Conservation (phyloP, 2,797 vertebrate species). For the Bryconaethiops microstoma region DNA sequence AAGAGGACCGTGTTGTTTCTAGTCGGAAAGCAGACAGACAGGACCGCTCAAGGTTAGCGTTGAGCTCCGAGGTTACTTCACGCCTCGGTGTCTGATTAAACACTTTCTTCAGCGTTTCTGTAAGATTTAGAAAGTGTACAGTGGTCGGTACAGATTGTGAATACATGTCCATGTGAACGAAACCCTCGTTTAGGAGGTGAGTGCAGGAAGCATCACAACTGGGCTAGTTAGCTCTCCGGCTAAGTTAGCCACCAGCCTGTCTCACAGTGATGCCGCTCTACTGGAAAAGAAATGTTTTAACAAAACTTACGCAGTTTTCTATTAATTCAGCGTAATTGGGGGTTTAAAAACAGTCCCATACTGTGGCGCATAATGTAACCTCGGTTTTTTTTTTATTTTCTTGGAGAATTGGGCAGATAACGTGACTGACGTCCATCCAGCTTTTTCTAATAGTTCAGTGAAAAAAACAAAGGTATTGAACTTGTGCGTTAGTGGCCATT, state of each 20-base stretch:
- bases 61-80: not conserved
- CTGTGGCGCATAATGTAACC: not conserved
- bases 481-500: not conserved
- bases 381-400: not conserved
- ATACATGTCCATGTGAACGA: not conserved
- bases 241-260: not conserved
- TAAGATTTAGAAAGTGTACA: not conserved
- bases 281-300: not conserved
- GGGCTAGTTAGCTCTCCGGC: not conserved
- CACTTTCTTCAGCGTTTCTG: not conserved
- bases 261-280: not conserved
- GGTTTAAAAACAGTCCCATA: not conserved
- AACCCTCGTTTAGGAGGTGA: not conserved
- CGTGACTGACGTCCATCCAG: too few relatives aligned
- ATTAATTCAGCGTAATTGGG: not conserved
- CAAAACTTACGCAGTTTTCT: not conserved
- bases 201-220: not conserved
- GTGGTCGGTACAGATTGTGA: not conserved
- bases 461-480: too few relatives aligned
- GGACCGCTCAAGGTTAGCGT: not conserved
- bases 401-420: not conserved
- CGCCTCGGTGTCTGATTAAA: not conserved
- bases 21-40: slow-evolving; percentile 8
- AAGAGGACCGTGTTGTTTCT: slow-evolving; percentile 24
- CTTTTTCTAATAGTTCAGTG: too few relatives aligned